Percentiles rank a stretch among this genome's conserved stretches.
These are phyloP conservation scores for Xenus cinereus DNA, from an alignment of 2,113 vertebrate genomes.

Conservation along the genomic window DNA sequence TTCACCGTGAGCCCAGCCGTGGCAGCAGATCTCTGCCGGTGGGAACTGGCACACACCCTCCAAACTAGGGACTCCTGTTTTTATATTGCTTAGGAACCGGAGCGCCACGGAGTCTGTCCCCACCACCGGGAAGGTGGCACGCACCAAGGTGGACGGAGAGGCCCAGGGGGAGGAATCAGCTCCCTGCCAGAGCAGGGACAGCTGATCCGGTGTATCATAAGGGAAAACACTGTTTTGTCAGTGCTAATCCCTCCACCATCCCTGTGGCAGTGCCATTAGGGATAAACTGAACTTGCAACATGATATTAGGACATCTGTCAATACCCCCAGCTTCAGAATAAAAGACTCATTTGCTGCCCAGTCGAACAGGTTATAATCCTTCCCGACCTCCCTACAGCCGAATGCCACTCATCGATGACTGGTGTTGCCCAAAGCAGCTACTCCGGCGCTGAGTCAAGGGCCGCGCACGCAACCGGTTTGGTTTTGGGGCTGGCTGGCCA, in stretches of 20 bases:
- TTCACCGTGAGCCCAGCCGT: background rate
- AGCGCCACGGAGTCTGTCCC: background rate
- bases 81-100: background rate
- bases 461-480: background rate
- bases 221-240: background rate
- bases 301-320: slow-evolving; percentile 17
- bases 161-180: background rate
- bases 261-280: background rate
- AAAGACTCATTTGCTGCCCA: slow-evolving; percentile 33
- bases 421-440: background rate
- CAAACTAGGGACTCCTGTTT: background rate
- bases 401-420: background rate
- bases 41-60: background rate
- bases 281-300: slow-evolving; percentile 20
- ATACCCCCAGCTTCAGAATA: background rate
- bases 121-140: accelerated
- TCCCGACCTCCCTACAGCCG: background rate
- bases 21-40: background rate
- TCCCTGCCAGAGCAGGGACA: background rate
- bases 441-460: slow-evolving; percentile 37
- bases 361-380: slow-evolving; percentile 39
- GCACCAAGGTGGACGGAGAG: background rate
- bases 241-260: background rate
- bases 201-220: background rate
- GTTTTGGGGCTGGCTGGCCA: background rate